A percentile compares a stretch with the other conserved stretches of the same genome.
These are phyloP conservation scores for Cyphomyrus discorhynchus DNA, from an alignment of 2,113 vertebrate species.

Conservation along the genomic window DNA sequence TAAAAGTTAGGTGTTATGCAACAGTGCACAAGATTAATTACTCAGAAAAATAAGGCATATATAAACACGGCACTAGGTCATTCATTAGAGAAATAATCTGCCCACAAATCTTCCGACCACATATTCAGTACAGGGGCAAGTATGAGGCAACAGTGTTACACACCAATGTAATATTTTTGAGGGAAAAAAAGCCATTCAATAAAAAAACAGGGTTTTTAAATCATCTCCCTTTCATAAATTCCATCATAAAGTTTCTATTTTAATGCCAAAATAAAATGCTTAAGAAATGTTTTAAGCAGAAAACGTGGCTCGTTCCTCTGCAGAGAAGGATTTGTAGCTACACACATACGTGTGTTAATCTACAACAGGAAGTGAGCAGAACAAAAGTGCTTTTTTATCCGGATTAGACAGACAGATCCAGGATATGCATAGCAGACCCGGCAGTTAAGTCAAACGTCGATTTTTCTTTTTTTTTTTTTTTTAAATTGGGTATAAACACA, in stretches of 20 bases:
- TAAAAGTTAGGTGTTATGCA: background rate
- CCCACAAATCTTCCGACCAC: background rate
- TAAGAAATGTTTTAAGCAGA: slow-evolving; percentile 2
- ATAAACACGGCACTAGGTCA: background rate
- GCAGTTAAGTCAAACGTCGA: background rate
- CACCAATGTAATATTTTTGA: background rate
- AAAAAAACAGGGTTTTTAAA: background rate
- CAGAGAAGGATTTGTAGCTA: background rate
- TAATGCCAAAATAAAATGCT: background rate
- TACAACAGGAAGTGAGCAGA: background rate
- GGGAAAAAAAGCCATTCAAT: background rate
- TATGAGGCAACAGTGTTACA: background rate
- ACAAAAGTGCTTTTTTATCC: background rate
- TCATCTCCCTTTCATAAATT: background rate
- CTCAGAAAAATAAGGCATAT: background rate
- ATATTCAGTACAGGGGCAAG: background rate
- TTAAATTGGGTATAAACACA: background rate
- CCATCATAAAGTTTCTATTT: background rate
- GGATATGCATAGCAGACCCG: background rate
- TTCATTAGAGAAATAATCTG: background rate
- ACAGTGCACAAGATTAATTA: background rate
- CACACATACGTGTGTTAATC: background rate
- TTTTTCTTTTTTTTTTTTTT: background rate
- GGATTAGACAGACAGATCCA: background rate
- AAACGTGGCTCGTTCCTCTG: background rate